Evolutionary conservation across 2,113 vertebrate species (phyloP).

Genomic region (Urocitellus parryii): DNA sequence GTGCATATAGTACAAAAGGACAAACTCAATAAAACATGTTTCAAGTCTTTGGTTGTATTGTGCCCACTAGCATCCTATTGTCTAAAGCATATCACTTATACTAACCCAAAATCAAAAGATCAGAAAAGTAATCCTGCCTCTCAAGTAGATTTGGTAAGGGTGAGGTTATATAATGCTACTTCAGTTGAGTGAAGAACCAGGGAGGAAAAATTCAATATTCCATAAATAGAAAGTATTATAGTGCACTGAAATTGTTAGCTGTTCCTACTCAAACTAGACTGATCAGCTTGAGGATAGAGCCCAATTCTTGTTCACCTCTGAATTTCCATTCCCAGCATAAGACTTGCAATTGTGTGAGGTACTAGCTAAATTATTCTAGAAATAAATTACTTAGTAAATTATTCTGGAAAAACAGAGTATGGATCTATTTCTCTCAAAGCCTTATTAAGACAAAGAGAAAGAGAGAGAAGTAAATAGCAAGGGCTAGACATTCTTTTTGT

Average conservation of each 20-base stretch:
- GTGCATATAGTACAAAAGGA: neutral
- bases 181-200: neutral
- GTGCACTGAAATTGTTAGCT: neutral
- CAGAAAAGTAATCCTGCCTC: neutral
- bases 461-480: neutral
- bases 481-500: neutral
- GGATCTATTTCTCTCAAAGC: neutral
- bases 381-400: neutral
- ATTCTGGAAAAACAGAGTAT: neutral
- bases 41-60: neutral
- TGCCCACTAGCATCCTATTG: neutral
- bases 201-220: neutral
- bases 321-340: neutral
- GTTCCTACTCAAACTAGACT: neutral
- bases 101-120: neutral
- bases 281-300: neutral
- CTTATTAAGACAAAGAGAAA: neutral
- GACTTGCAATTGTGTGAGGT: neutral
- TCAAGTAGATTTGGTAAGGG: neutral
- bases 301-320: neutral
- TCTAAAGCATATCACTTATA: neutral
- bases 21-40: neutral
- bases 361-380: neutral
- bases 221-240: neutral
- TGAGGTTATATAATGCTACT: neutral